These are phyloP conservation scores for Tromatobia lineatoria DNA, from an alignment of 2,888 invertebrate genomes.

Conservation along the genomic window DNA sequence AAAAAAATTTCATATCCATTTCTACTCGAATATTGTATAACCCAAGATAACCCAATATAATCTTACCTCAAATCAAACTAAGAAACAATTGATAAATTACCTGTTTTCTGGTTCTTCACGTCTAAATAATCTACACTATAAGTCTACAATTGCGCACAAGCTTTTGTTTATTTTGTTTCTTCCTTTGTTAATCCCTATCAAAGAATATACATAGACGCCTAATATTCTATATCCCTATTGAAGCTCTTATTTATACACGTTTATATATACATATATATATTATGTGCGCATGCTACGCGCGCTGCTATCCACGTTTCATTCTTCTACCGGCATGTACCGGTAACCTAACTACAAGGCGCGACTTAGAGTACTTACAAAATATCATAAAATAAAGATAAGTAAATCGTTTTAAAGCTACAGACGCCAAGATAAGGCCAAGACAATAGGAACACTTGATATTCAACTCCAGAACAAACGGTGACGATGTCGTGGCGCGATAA, in stretches of 20 bases:
- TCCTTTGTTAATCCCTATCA: background rate
- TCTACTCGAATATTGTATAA: no score
- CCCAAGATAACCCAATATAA: no score
- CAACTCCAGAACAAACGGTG: background rate
- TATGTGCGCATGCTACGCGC: no score
- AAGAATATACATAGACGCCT: no score
- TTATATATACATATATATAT: no score
- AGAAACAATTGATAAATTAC: no score
- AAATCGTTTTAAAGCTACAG: background rate
- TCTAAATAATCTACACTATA: no score
- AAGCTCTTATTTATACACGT: background rate
- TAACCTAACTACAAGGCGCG: slow-evolving; percentile 15
- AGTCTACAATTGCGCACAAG: background rate
- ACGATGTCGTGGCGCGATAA: slow-evolving; percentile 63
- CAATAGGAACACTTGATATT: background rate
- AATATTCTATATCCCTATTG: background rate
- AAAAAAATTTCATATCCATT: no score
- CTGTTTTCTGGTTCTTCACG: no score
- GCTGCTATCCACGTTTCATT: background rate
- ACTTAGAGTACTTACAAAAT: background rate
- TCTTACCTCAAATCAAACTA: no score
- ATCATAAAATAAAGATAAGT: no score
- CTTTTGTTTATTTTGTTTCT: background rate
- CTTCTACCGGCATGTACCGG: slow-evolving; percentile 43
- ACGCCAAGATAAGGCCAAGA: background rate